Base-by-base conservation (phyloP, 1,140 invertebrate genomes). In the Calliopsis andreniformis region DNA sequence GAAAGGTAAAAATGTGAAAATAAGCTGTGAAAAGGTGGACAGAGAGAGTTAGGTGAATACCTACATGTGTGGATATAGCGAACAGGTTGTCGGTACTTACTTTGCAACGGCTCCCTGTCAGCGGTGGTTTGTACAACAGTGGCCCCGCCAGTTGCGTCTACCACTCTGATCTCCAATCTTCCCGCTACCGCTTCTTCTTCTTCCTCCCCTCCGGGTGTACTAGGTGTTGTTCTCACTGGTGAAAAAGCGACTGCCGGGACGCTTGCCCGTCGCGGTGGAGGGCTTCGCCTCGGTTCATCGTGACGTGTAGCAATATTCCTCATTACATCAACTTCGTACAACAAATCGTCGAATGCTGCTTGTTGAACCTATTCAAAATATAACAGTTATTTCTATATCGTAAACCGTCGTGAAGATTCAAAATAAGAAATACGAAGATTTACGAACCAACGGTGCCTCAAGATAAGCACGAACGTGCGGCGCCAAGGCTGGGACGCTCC, bases 281-380 rank as follows among this genome's bases (percentile, higher is more conserved):
- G 66, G 58, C 56, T 84, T 53, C 86, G 63, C 58, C 75, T 79
- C 16, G 86, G 86, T 23, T 90, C 87, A 25, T 90, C 87, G 51
- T 89, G 79, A 67, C 93, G 89, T 8, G 91, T 91, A 8, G 93
- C 94, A 16, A 97, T 94, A 88, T 97, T 97, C 53, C 97, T 93
- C 93, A 96, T 96, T 25, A 97, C 95, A 90, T 98, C 97, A 53
- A 98, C 94, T 70, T 95, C 93, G 90, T 97, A 98, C 0, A 96
- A 92, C 77, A 95, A 93, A 89, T 97, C 95, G 87, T 97, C 96
- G 90, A 98, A 97, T 14, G 96, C 95, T 25, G 96, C 96, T 91
- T 97, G 96, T 89, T 97, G 97, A 30, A 97, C 83, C 93, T 94
- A 58, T 45, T 20, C 20, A 18, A 14, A 42, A 59, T 45, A 64